These are phyloP conservation scores for Opisthograptis luteolata DNA, from an alignment of 2,888 invertebrate species.

Conservation along the genomic window DNA sequence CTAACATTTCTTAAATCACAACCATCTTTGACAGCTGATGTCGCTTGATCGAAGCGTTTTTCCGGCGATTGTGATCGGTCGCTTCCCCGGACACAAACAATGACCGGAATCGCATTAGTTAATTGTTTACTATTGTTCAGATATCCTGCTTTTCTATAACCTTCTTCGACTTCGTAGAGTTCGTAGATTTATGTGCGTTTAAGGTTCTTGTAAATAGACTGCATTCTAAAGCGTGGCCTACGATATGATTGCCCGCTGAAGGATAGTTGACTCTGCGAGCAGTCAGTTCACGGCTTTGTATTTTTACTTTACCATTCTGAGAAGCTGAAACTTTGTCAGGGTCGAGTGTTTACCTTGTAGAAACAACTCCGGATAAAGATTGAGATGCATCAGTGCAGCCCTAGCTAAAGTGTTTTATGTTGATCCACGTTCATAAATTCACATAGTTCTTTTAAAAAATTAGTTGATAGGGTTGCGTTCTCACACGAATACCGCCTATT, in stretches of 20 bases:
- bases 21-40: conserved; percentile 6
- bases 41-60: conserved; percentile 39
- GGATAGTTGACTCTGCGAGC: too few relatives aligned
- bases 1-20: background rate
- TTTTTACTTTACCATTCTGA: too few relatives aligned
- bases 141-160: conserved; percentile 45
- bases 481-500: too few relatives aligned
- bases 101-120: conserved; percentile 58
- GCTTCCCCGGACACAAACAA: conserved; percentile 52
- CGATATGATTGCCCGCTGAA: too few relatives aligned
- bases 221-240: too few relatives aligned
- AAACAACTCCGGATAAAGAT: too few relatives aligned
- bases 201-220: too few relatives aligned
- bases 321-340: too few relatives aligned
- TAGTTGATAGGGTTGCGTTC: background rate
- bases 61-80: conserved; percentile 60
- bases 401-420: too few relatives aligned
- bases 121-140: conserved; percentile 53
- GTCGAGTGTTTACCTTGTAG: too few relatives aligned
- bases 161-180: conserved; percentile 1
- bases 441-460: background rate
- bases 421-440: background rate
- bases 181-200: background rate
- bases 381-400: too few relatives aligned
- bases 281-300: too few relatives aligned